Base-by-base conservation (phyloP, 2,113 vertebrate genomes). In the Toxotes chatareus region DNA sequence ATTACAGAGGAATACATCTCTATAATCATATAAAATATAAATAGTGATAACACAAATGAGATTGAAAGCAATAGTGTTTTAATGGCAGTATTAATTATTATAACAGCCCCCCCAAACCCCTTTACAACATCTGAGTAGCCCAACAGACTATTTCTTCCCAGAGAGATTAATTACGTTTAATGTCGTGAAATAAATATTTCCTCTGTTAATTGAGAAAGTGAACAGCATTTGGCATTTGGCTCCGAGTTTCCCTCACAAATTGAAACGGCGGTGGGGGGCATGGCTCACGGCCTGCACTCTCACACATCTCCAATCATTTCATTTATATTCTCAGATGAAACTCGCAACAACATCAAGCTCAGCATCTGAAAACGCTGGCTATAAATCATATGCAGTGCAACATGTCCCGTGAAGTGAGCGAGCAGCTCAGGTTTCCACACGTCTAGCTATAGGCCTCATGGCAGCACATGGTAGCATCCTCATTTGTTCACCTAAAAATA, bases 401-500 rank as follows among this genome's bases (percentile, higher is more conserved):
- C 71, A 23, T 80, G 61, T 46, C 80, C 55, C 5, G 38, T 76
- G 51, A 74, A 85, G 76, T 65, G 14, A 46, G 72, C 12, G 42
- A 38, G 69, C 65, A 62, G 40, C 72, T 93, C 88, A 12, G 71
- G 80, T 91, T 93, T 88, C 91, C 89, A 87, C 88, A 75, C 51
- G 73, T 84, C 90, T 68, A 67, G 88, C 88, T 91, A 92, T 88
- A 93, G 83, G 86, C 85, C 83, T 83, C 69, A 4, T 34, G 5
- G 55, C 83, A 27, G 63, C 90, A 92, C 90, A 91, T 93, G 93
- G 83, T 85, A 92, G 81, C 91, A 93, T 93, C 91, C 91, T 93
- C 90, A 90, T 95, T 93, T 95, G 91, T 94, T 91, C 85, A 7
- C 85, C 92, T 95, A 95, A 95, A 95, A 94, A 95, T 95, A 96